These are phyloP conservation scores for Dromococcyx pavoninus DNA, from an alignment of 2,797 vertebrate species.

Conservation along the genomic window DNA sequence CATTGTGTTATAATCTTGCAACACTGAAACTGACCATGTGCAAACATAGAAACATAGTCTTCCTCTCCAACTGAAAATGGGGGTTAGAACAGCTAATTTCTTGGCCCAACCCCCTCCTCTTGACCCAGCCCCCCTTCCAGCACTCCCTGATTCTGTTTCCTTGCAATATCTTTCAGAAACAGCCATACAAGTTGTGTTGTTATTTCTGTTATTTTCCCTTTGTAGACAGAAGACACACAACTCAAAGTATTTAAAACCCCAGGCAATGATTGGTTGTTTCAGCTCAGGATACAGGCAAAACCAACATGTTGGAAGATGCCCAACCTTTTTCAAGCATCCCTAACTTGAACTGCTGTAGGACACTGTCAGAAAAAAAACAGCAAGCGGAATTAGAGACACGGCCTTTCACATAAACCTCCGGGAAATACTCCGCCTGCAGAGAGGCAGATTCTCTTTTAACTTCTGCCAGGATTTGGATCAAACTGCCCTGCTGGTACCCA, in stretches of 20 bases:
- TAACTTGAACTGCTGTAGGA: background rate
- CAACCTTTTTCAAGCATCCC: background rate
- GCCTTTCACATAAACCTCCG: background rate
- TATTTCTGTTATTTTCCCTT: background rate
- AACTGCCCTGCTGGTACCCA: background rate
- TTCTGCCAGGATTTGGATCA: background rate
- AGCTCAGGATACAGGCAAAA: background rate
- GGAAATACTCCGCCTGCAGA: background rate
- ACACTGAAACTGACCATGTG: background rate
- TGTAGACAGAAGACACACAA: background rate
- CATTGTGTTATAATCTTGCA: background rate
- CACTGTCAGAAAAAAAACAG: background rate
- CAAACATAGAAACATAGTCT: background rate
- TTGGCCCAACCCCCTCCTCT: background rate
- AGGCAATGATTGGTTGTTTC: background rate
- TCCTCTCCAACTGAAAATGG: background rate
- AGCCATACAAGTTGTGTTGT: background rate
- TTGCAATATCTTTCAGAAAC: background rate
- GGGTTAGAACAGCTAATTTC: background rate
- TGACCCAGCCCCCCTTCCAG: background rate
- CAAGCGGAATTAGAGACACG: background rate
- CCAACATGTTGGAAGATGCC: background rate
- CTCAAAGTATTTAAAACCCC: background rate
- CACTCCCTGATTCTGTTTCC: background rate
- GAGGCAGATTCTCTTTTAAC: background rate